Conservation (phyloP, 1,140 invertebrate genomes). For the Dreissena rostriformis region DNA sequence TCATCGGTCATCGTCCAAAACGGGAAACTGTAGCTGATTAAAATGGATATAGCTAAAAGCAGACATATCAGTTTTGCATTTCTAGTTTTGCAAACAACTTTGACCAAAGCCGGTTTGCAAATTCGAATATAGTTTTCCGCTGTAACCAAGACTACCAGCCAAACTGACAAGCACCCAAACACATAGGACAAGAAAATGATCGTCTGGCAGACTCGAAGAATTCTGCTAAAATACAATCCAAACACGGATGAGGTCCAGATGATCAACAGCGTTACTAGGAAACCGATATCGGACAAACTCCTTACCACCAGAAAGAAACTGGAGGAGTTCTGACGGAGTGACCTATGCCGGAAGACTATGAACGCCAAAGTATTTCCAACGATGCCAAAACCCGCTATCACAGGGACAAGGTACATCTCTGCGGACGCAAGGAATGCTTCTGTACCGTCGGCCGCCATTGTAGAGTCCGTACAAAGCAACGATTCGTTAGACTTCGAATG, state of each 20-base stretch:
- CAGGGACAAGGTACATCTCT: slow-evolving; percentile 48
- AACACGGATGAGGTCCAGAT: slow-evolving; percentile 83
- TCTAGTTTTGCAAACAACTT: slow-evolving; percentile 67
- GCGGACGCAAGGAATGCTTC: too few species aligned
- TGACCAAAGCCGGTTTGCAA: slow-evolving; percentile 70
- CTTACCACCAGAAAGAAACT: slow-evolving; percentile 68
- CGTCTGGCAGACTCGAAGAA: slow-evolving; percentile 72
- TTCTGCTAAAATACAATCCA: slow-evolving; percentile 77
- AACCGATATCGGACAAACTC: slow-evolving; percentile 62
- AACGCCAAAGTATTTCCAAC: slow-evolving; percentile 62
- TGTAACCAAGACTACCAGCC: slow-evolving; percentile 76
- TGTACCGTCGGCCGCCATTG: too few species aligned
- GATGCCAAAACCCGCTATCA: slow-evolving; percentile 63
- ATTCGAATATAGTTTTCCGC: slow-evolving; percentile 74
- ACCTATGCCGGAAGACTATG: slow-evolving; percentile 60
- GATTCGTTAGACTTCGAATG: too few species aligned
- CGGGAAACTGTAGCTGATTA: slow-evolving; percentile 70
- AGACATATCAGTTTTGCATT: slow-evolving; percentile 63
- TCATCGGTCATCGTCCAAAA: slow-evolving; percentile 64
- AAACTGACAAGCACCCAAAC: slow-evolving; percentile 77
- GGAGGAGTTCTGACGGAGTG: slow-evolving; percentile 61
- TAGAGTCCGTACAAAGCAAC: too few species aligned
- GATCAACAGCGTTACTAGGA: slow-evolving; percentile 62
- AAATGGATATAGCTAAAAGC: slow-evolving; percentile 59
- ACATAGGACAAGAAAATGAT: slow-evolving; percentile 75